Percentiles rank a stretch among this genome's conserved stretches.
phyloP scores from a whole-genome alignment of 2,797 vertebrate species.

The Phoeniculus purpureus region DNA sequence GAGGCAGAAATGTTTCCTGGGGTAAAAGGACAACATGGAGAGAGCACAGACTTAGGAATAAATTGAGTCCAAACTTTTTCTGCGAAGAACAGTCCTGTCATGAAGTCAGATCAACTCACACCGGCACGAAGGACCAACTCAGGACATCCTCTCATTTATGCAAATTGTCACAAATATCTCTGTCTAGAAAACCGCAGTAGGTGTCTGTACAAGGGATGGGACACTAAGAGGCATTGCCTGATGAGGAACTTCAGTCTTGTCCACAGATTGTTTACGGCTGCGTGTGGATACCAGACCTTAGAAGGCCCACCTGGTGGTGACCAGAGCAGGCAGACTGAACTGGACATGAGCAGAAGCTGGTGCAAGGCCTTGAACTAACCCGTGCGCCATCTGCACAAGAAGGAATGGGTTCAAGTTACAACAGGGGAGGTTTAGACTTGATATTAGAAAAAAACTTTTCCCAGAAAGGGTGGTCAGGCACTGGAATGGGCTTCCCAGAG shows the following conservation, averaged over 20 bases:
- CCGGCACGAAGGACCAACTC: background rate
- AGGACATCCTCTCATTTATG: background rate
- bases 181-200: background rate
- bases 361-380: background rate
- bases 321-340: background rate
- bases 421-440: too few species aligned
- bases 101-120: background rate
- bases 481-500: too few species aligned
- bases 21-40: background rate
- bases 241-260: background rate
- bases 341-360: background rate
- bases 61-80: background rate
- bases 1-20: background rate
- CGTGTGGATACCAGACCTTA: rapidly evolving
- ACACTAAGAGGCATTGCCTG: background rate
- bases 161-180: background rate
- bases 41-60: background rate
- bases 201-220: background rate
- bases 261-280: background rate
- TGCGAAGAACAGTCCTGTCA: background rate
- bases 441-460: too few species aligned
- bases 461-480: too few species aligned
- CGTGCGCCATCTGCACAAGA: too few species aligned
- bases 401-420: too few species aligned
- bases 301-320: background rate